A percentile compares a stretch with the other conserved stretches of the same genome.
These are phyloP conservation scores for Lycophotia porphyrea DNA, from an alignment of 2,888 invertebrate genomes.

Conservation along the genomic window DNA sequence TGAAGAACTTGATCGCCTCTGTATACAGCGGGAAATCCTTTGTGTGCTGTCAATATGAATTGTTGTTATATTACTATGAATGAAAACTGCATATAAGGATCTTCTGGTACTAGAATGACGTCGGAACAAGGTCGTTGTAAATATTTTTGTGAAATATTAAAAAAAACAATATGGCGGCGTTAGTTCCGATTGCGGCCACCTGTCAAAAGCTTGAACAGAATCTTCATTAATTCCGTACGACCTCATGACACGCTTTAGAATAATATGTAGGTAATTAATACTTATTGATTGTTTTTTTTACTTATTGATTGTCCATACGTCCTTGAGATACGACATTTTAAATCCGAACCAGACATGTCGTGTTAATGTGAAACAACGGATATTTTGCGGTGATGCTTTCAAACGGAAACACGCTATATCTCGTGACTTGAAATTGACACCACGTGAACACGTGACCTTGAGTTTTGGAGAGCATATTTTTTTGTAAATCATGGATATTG, in stretches of 20 bases:
- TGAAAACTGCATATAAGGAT: not conserved
- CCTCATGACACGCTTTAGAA: not conserved
- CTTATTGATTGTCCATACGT: not conserved
- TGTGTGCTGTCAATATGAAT: constrained; percentile 92
- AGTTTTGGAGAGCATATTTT: not conserved
- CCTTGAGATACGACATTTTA: constrained; percentile 27
- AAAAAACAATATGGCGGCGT: not conserved
- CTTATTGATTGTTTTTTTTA: not conserved
- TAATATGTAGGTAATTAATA: not conserved
- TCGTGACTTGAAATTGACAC: constrained; percentile 43
- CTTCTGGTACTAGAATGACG: not conserved
- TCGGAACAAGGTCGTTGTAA: too few species aligned
- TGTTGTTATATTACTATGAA: constrained; percentile 6
- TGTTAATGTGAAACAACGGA: constrained; percentile 22
- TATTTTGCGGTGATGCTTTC: constrained; percentile 18
- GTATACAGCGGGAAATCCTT: constrained; percentile 99
- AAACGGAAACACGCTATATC: constrained; percentile 44
- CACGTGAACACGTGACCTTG: constrained; percentile 27
- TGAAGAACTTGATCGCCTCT: constrained; percentile 99
- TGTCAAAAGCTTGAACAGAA: not conserved
- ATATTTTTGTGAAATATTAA: too few species aligned
- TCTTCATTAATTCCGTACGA: not conserved
- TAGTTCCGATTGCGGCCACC: not conserved
- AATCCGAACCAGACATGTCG: constrained; percentile 24
- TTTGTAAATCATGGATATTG: not conserved